Evolutionary conservation across 2,888 invertebrate species (phyloP), one percentile per base, ranked within the genome.

Genomic region (Anticlea derivata): DNA sequence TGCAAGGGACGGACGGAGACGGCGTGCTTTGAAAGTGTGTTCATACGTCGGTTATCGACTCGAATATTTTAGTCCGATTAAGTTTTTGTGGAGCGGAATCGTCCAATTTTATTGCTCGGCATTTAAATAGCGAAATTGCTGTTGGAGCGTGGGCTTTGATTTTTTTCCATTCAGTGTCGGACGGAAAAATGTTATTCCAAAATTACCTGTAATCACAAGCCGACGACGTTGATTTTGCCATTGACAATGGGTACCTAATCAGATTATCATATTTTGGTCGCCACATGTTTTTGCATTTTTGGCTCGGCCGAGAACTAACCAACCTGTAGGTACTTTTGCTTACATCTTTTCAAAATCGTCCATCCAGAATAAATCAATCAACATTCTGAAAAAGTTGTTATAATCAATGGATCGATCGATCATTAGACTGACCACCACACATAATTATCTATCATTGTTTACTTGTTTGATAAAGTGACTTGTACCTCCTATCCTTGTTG

Each of bases 11-110:
- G 82, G 76, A 80, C 82, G 68, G 72, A 80, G 76, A 70, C 78
- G 71, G 73, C 72, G 75, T 78, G 79, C 84, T 87, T 87, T 85
- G 86, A 88, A 88, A 89, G 86, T 88, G 78, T 84, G 73, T 71
- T 74, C 73, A 67, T 73, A 70, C 69, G 68, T 70, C 68, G 73
- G 74, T 72, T 78, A 79, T 78, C 78, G 75, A 75, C 73, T 73
- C 69, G 58, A 68, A 73, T 63, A 68, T 68, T 66, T 73, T 78
- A 63, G 65, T 70, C 34, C 48, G 49, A 49, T 65, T 66, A 49
- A 37, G 58, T 67, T 68, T 67, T 70, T 52, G 55, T 60, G 51
- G 40, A 57, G 37, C 50, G 13, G 54, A 60, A 63, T 61, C 46
- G 39, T 43, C 38, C 27, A 59, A 49, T 64, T 66, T 53, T 52